Evolutionary conservation across 2,113 vertebrate genomes (phyloP).

Genomic region (Columba janthina): DNA sequence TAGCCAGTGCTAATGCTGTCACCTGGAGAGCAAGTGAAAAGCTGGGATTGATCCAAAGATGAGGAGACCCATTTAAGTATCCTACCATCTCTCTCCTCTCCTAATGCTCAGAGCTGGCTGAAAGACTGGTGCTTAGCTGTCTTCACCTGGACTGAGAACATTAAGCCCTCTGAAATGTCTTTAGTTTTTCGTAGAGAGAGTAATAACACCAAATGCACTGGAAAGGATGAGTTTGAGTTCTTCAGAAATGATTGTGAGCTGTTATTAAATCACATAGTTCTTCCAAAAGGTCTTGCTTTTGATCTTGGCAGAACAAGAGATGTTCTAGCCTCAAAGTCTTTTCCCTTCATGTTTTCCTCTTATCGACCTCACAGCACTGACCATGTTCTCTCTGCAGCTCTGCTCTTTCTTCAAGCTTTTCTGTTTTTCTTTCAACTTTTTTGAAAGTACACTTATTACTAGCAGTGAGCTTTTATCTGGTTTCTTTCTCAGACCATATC

Average conservation of each 20-base stretch:
- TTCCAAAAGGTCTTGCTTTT: neutral
- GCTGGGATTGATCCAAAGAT: neutral
- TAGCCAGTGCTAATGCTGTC: neutral
- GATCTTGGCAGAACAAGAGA: neutral
- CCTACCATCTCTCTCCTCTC: neutral
- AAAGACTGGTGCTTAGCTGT: neutral
- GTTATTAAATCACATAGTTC: neutral
- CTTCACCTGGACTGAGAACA: neutral
- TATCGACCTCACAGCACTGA: neutral
- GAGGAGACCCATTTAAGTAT: neutral
- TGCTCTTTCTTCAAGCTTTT: neutral
- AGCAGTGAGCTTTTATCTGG: neutral
- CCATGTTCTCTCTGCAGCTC: neutral
- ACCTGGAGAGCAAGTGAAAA: neutral
- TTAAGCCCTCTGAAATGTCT: neutral
- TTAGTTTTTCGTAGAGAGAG: neutral
- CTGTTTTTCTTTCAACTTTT: neutral
- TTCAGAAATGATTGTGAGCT: neutral
- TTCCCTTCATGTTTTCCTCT: neutral
- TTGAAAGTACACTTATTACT: accelerated
- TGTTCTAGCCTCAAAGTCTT: neutral
- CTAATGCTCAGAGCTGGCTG: neutral
- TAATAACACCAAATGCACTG: neutral
- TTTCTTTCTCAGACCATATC: neutral
- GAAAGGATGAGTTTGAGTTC: neutral